Base-by-base conservation (phyloP, 1,140 invertebrate genomes). In the Orchestia grillus region DNA sequence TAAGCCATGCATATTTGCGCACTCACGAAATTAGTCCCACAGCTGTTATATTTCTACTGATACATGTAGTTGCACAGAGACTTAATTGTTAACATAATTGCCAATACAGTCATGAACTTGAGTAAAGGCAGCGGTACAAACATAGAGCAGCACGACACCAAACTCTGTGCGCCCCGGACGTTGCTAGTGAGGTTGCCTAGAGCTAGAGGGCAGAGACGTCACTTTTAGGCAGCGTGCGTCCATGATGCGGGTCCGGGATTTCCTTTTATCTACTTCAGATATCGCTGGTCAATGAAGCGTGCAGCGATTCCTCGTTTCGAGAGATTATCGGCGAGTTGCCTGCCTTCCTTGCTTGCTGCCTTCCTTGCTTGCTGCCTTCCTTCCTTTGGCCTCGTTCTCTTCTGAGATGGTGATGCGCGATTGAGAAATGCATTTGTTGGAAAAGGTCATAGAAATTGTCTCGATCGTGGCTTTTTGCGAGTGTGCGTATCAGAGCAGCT, bases 221-320 rank as follows among this genome's bases (percentile, higher is more conserved):
- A n/a, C 44, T 94, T 94, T 94, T 94, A 94, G 92, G 44, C 92
- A 47, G 44, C 40, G 41, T 43, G 44, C 28, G 92, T 44, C 44
- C 44, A 40, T 44, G 92, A 94, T 94, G 44, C 92, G 44, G 92
- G 43, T 44, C 43, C 43, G 44, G 47, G 92, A 94, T 94, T 47
- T 94, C 92, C 92, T 94, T 94, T 94, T 94, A 94, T 94, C 92
- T 44, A 44, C 92, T 94, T 44, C 92, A 94, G 44, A 94, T 94
- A 94, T 94, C 92, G 92, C 43, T 47, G 92, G 44, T 44, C 92
- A 94, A 94, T 94, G 92, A 94, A 94, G 92, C 92, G 92, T 94
- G 92, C 43, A 44, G 92, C 44, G 92, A 94, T 94, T 94, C 92
- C 44, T 94, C 92, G 92, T 94, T 94, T 94, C 47, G 92, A 94